Evolutionary conservation across 2,888 invertebrate species (phyloP).

Genomic region (Branchellion lobata): DNA sequence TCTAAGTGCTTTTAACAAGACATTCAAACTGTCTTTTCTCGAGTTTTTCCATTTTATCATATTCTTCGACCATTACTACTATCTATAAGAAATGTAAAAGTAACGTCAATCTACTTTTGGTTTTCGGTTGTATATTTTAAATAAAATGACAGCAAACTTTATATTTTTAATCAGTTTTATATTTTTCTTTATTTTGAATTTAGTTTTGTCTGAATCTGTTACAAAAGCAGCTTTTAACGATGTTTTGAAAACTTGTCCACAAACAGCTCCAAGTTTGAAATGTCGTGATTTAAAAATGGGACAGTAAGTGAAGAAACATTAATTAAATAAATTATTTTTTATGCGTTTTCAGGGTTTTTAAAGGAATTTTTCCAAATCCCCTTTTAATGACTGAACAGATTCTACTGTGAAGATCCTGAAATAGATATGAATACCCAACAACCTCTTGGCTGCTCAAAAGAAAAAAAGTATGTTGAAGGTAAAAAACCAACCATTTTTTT

Average conservation of each 20-base stretch:
- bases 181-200: not conserved
- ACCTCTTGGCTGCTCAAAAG: slow-evolving; percentile 74
- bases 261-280: not conserved
- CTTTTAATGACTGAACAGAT: too few species aligned
- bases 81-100: too few species aligned
- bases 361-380: slow-evolving; percentile 56
- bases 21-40: too few species aligned
- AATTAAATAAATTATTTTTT: too few species aligned
- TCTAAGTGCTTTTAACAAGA: too few species aligned
- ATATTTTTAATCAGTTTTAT: not conserved
- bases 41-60: too few species aligned
- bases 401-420: slow-evolving; percentile 57
- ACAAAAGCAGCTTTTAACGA: not conserved
- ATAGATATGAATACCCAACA: slow-evolving; percentile 89
- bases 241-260: not conserved
- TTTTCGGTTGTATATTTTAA: too few species aligned
- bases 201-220: not conserved
- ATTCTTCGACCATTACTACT: too few species aligned
- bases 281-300: slow-evolving; percentile 15
- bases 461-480: slow-evolving; percentile 77
- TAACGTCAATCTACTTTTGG: too few species aligned
- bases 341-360: too few species aligned
- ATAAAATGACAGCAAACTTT: too few species aligned
- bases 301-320: slow-evolving; percentile 14
- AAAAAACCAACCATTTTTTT: too few species aligned